Percentiles rank a stretch among this genome's conserved stretches.
Evolutionary conservation across 37 sponge, comb jelly and placozoan genomes (phyloP).

Genomic region (Beroe forskalii): DNA sequence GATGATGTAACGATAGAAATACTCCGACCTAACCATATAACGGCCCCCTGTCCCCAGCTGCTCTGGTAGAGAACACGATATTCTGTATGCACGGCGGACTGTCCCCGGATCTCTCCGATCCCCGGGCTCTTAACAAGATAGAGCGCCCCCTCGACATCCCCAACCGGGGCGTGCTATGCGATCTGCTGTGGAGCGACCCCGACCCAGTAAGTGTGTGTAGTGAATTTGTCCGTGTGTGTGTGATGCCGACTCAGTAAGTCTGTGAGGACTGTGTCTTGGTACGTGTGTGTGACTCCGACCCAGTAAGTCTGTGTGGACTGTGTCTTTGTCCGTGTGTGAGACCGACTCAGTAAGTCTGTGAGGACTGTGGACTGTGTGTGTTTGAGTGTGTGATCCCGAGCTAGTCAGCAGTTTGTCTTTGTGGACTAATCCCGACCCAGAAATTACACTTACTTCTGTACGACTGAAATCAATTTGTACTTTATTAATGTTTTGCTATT

Average conservation of each 20-base stretch:
- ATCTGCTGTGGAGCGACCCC: slow-evolving; percentile 92
- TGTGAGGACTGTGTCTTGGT: neutral
- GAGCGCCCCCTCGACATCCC: slow-evolving; percentile 88
- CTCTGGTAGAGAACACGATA: slow-evolving; percentile 80
- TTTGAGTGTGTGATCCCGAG: no score
- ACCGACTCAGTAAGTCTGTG: no score
- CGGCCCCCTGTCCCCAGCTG: slow-evolving; percentile 67
- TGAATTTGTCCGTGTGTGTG: neutral
- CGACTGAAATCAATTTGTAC: no score
- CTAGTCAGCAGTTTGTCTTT: no score
- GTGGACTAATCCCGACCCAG: no score
- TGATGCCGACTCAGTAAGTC: neutral
- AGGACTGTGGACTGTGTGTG: no score
- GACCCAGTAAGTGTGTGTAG: slow-evolving; percentile 74
- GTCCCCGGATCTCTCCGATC: slow-evolving; percentile 79
- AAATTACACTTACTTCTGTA: no score
- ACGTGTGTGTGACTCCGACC: neutral
- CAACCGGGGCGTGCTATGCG: slow-evolving; percentile 81
- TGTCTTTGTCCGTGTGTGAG: no score
- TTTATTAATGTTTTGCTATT: no score
- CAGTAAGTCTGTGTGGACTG: neutral
- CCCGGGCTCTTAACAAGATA: slow-evolving; percentile 69
- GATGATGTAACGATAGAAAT: no score
- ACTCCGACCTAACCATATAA: no score
- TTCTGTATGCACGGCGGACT: slow-evolving; percentile 95